These are phyloP conservation scores for Monochamus alternatus DNA, from an alignment of 2,888 invertebrate species.

Conservation along the genomic window DNA sequence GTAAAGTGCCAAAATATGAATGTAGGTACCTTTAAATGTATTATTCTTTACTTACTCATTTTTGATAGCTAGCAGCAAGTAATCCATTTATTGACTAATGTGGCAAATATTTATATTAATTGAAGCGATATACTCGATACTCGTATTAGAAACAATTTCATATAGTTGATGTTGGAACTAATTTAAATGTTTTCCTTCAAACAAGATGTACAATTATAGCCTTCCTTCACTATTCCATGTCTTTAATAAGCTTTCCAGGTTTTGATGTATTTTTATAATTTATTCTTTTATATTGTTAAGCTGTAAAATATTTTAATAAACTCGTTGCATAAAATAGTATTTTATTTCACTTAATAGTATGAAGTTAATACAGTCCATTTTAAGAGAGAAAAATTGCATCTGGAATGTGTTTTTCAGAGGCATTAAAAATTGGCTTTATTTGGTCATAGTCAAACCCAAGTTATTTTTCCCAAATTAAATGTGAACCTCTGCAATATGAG, in stretches of 20 bases:
- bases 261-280: constrained; percentile 3
- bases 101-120: too few relatives aligned
- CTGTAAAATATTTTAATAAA: constrained; percentile 3
- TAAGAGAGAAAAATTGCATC: too few relatives aligned
- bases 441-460: too few relatives aligned
- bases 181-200: neutral
- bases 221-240: neutral
- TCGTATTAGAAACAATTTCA: too few relatives aligned
- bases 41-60: neutral
- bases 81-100: neutral
- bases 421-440: too few relatives aligned
- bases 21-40: neutral
- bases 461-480: too few relatives aligned
- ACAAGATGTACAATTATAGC: neutral
- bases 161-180: neutral
- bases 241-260: neutral
- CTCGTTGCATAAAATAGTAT: neutral
- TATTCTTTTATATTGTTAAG: neutral
- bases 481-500: too few relatives aligned
- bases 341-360: too few relatives aligned
- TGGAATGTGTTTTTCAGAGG: too few relatives aligned
- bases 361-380: too few relatives aligned
- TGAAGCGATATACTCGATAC: too few relatives aligned
- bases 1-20: constrained; percentile 12
- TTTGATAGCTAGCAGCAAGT: neutral